Evolutionary conservation across 2,113 vertebrate species (phyloP), one percentile per base, ranked within the genome.

Genomic region (Salvator merianae): DNA sequence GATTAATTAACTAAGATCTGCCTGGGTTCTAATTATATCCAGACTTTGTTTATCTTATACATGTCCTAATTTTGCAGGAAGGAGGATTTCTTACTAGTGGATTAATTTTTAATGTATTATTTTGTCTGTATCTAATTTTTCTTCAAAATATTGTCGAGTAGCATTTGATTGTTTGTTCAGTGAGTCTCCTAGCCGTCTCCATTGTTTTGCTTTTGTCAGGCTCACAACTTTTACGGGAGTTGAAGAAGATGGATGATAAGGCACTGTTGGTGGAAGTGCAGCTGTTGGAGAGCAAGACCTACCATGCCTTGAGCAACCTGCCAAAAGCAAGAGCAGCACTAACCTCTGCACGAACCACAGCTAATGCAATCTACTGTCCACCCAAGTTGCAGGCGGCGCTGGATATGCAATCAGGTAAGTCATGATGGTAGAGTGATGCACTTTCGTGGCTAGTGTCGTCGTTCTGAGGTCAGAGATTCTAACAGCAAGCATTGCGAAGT

Each of bases 171-270:
- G 38, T 72, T 59, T 62, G 18, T 28, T 20, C 30, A 47, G 36
- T 59, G 14, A 59, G 30, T 81, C 24, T 26, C n/a, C 2, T 14
- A 26, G 3, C 47, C 5, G 6, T 10, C 38, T 73, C 24, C 8
- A 30, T 32, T 79, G n/a, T 47, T 7, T 85, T 40, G n/a, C 18
- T 32, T 4, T 84, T 84, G 66, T 55, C 78, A 99, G 99, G 98
- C 72, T 97, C 99, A 84, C 98, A 99, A 94, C 95, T 99, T 89
- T 96, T 99, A 4, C 95, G 97, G 87, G 99, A 99, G 81, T 95
- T 99, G 91, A 99, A 99, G 91, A 99, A 99, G 96, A 99, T 99
- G 99, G 99, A 99, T 28, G 99, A 99, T 94, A 99, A 99, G 94
- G 98, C 98, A n/a, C 96, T 99, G 89, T 95, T 99, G 93, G 99